Base-by-base conservation (phyloP, 2,888 invertebrate genomes). In the Polydrusus cervinus region DNA sequence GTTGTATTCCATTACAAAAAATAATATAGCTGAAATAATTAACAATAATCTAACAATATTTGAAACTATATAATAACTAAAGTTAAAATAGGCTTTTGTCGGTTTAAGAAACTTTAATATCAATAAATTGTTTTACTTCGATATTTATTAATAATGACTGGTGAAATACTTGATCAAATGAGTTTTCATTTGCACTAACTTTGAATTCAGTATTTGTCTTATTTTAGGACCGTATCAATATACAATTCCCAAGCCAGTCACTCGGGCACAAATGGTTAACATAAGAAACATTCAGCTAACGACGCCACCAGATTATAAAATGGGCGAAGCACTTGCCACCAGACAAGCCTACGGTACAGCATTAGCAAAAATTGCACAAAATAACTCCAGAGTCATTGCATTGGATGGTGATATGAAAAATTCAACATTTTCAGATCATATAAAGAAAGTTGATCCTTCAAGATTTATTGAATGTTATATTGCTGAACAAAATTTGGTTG, bases 371-470 rank as follows among this genome's bases (percentile, higher is more conserved):
- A 90, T 99, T 79, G 92, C 90, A 0, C 89, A 91, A 73, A 90
- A 88, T 76, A 93, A 93, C 84, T 86, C 90, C 80, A 93, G 97
- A 73, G 96, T 99, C 14, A 93, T 99, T 81, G 97, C 97, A 62
- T 87, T 99, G 81, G 99, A 99, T 86, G 98, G 97, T 30, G 99
- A 99, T 87, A 98, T 97, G 79, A 99, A 98, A 88, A 99, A 99
- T 88, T 99, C 99, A 0, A 99, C 99, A 0, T 99, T 92, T 88
- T 94, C 98, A 18, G 96, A 97, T 81, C 96, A 95, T 85, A 91
- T 98, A 78, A 94, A 94, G 86, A 91, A 93, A 80, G 92, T 87
- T n/a, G 88, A 89, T 80, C 90, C 93, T 0, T 89, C 89, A 65
- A 92, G 95, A 79, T 98, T 71, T 61, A 92, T 99, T 81, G 99